Evolutionary conservation across 1,140 invertebrate species (phyloP), one percentile per base, ranked within the genome.

Genomic region (Brachionus manjavacas): DNA sequence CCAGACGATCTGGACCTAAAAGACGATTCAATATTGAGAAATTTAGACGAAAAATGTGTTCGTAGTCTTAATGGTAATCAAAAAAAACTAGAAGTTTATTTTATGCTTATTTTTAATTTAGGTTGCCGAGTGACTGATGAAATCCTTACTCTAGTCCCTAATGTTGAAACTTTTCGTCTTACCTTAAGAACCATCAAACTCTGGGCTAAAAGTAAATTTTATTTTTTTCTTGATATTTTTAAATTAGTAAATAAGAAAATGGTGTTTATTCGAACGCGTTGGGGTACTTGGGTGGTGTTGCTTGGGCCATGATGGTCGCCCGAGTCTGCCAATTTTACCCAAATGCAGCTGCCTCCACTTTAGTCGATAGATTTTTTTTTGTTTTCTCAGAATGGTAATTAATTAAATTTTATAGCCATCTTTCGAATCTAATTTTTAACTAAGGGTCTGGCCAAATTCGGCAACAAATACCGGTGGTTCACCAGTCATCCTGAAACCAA

Each of bases 221-320:
- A 11, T 14, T 28, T 52, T 31, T 11, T 74, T 8, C 35, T 35
- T 6, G 31, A 35, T 7, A 6, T 35, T 35, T 43, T 76, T 39
- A 12, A 76, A 76, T 9, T 31, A 49, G 9, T 16, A 76, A 43
- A 20, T 23, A 28, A 81, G 79, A 25, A 97, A 91, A 92, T 90
- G 96, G 97, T 46, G 96, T 99, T 84, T 99, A 99, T 91, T 98
- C 96, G 64, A 99, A 99, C 91, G 94, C 94, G 0, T 90, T 99
- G 85, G 98, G 98, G 20, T 99, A 98, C 88, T 92, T 99, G 66
- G 98, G 98, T 72, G 98, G 98, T 85, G 96, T 99, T 28, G 97
- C 96, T 0, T 99, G 98, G 98, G 97, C 98, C 28, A 99, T 99
- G 95, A 89, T 99, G 41, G 96, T 99, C 1, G 98, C 98, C 0